phyloP scores from a whole-genome alignment of 2,888 invertebrate species.

The Thecophora atra region DNA sequence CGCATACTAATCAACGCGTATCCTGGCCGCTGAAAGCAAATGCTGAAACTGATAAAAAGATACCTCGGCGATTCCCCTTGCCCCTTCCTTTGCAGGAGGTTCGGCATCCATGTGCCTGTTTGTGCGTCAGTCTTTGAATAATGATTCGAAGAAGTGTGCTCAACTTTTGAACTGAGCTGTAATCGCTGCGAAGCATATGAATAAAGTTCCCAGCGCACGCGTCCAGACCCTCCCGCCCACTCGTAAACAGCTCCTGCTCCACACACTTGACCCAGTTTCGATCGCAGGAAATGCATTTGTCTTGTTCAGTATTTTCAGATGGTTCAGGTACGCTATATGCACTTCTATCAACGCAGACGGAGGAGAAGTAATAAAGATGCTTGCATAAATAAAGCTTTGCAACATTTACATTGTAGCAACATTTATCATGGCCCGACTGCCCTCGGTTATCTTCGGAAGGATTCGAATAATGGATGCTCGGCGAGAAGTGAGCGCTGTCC shows the following conservation, averaged over 20 bases:
- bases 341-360: background rate
- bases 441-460: background rate
- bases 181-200: constrained; percentile 34
- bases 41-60: background rate
- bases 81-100: background rate
- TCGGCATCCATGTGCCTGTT: constrained; percentile 1
- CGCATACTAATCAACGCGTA: constrained; percentile 30
- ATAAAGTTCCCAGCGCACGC: constrained; percentile 13
- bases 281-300: constrained; percentile 24
- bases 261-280: constrained; percentile 24
- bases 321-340: background rate
- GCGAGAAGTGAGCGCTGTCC: background rate
- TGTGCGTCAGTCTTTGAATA: constrained; percentile 25
- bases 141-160: constrained; percentile 33
- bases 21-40: background rate
- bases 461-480: background rate
- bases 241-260: constrained; percentile 13
- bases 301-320: constrained; percentile 23
- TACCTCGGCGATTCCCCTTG: background rate
- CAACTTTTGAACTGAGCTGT: constrained; percentile 30
- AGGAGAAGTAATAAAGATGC: background rate
- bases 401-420: background rate
- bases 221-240: background rate
- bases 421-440: background rate
- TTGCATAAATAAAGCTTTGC: background rate